Evolutionary conservation across 2,797 vertebrate species (phyloP), one percentile per base, ranked within the genome.

Genomic region (Cynopterus sphinx): DNA sequence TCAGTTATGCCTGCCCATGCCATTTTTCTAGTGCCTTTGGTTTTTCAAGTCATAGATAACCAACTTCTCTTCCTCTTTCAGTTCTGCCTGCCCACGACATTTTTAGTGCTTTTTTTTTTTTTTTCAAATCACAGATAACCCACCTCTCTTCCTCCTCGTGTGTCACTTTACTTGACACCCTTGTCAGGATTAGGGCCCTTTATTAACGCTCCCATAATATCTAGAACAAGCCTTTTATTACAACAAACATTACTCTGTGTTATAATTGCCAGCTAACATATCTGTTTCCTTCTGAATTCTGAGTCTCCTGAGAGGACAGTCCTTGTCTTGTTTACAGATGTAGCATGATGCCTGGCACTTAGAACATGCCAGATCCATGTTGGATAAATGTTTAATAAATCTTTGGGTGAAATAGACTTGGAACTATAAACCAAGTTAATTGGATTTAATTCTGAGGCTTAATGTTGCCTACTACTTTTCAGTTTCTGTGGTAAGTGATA

Each of bases 401-500:
- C 26, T 24, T 4, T 12, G 33, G 1, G 8, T 21, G 13, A 68
- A 81, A 91, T 6, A 33, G 33, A 33, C 33, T 78, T 49, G 68
- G 19, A 94, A 53, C 24, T 78, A 9, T 33, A 84, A 43, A 61
- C 24, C 33, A 21, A 3, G 28, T 65, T 39, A 11, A 39, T 91
- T 7, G 5, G 28, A 67, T 68, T 91, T 74, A 83, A 63, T 73
- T 95, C 55, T 21, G 73, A 96, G 53, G 22, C 46, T 78, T 43
- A 1, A 57, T 74, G 49, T 39, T 74, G 13, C 36, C 63, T 57
- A n/a, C 21, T 77, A 39, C 55, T 55, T 88, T 94, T 86, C 57
- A 2, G 11, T 55, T 92, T 95, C 57, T 46, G 21, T 49, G 24
- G 36, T 74, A 36, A 92, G 22, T 39, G 82, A 46, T 86, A 31